phyloP scores from a whole-genome alignment of 2,113 vertebrate species.

The Cacatua alba region DNA sequence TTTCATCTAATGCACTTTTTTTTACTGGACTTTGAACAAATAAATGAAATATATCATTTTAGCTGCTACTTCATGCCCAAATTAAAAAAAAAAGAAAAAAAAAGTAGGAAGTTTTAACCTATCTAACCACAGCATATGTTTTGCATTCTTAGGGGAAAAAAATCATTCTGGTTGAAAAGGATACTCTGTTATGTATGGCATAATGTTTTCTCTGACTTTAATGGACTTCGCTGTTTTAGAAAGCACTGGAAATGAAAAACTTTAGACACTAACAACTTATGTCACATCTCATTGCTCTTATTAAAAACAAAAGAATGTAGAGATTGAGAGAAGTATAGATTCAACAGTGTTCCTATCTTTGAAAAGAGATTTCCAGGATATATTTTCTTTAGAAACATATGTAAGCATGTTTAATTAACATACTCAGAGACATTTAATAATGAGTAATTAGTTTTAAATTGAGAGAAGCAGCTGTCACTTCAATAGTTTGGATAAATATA shows the following conservation, averaged over 20 bases:
- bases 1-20: not conserved
- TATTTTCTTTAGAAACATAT: not conserved
- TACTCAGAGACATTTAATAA: not conserved
- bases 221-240: conserved; percentile 55
- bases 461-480: not conserved
- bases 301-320: conserved; percentile 33
- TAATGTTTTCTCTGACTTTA: conserved; percentile 68
- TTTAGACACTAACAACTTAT: conserved; percentile 33
- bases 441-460: not conserved
- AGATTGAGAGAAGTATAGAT: not conserved
- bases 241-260: conserved; percentile 63
- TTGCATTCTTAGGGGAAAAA: conserved; percentile 42
- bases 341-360: not conserved
- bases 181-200: conserved; percentile 60
- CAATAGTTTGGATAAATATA: not conserved
- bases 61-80: conserved; percentile 37
- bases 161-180: conserved; percentile 58
- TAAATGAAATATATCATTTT: not conserved
- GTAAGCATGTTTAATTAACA: not conserved
- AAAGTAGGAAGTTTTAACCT: conserved; percentile 51
- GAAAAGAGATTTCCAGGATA: not conserved
- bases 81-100: conserved; percentile 32
- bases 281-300: conserved; percentile 58
- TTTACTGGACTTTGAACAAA: not conserved
- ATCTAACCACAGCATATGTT: conserved; percentile 55